phyloP scores from a whole-genome alignment of 2,113 vertebrate species.

The Bubo blakistoni region DNA sequence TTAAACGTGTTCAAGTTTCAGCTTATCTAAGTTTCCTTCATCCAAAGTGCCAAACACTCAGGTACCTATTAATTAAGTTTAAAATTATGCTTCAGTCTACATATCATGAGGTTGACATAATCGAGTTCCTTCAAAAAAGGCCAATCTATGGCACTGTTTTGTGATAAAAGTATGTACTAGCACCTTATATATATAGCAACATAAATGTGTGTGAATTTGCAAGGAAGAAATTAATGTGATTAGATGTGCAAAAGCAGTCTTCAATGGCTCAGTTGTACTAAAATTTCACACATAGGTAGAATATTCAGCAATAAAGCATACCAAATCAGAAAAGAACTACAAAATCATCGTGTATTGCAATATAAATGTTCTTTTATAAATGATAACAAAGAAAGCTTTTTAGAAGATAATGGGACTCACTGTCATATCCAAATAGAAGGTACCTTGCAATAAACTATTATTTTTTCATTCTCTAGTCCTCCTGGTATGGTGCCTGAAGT shows the following conservation, averaged over 20 bases:
- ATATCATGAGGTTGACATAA: neutral
- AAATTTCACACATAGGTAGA: neutral
- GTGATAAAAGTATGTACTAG: neutral
- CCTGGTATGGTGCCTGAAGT: neutral
- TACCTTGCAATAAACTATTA: neutral
- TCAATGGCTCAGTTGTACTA: neutral
- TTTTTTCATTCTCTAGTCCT: neutral
- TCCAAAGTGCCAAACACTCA: neutral
- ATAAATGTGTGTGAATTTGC: neutral
- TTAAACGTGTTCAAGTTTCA: neutral
- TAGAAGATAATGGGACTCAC: neutral
- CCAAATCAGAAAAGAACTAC: neutral
- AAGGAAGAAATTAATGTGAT: neutral
- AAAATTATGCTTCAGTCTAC: neutral
- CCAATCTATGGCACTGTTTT: neutral
- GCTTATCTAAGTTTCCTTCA: neutral
- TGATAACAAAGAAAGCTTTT: neutral
- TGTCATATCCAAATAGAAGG: neutral
- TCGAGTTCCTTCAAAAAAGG: neutral
- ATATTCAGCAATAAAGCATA: neutral
- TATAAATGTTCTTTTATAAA: neutral
- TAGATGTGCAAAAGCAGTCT: neutral
- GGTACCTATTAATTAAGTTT: neutral
- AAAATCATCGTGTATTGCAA: neutral
- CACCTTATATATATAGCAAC: neutral